Conservation (phyloP, 2,113 vertebrate species). For the Sminthopsis crassicaudata region DNA sequence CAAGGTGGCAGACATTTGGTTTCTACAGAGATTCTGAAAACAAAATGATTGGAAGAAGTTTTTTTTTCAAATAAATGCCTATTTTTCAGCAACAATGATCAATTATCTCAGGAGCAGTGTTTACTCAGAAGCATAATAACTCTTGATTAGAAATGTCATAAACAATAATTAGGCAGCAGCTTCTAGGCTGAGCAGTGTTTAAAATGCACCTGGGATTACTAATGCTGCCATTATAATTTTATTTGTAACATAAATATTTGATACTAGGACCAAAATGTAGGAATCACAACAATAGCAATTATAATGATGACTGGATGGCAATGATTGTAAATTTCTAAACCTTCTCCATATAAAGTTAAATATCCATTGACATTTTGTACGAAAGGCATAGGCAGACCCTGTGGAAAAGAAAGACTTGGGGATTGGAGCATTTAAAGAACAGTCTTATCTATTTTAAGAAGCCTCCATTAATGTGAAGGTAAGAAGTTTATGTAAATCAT, state of each 20-base stretch:
- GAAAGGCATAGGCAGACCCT: not conserved
- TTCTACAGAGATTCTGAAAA: not conserved
- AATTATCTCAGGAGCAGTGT: slow-evolving; percentile 17
- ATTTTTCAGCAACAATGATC: slow-evolving; percentile 16
- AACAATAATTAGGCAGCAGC: slow-evolving; percentile 10
- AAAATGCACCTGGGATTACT: not conserved
- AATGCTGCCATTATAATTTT: slow-evolving; percentile 5
- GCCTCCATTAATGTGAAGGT: not conserved
- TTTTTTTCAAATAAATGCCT: not conserved
- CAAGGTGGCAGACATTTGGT: not conserved
- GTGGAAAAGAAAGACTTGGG: not conserved
- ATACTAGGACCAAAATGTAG: not conserved
- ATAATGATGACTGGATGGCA: not conserved
- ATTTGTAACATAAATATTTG: slow-evolving; percentile 7
- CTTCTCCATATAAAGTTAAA: not conserved
- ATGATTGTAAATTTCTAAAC: not conserved
- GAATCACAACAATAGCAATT: not conserved
- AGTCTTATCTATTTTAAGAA: not conserved
- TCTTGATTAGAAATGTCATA: slow-evolving; percentile 22
- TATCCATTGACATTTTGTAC: not conserved
- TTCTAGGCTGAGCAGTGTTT: not conserved
- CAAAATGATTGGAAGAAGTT: not conserved
- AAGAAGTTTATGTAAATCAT: not conserved
- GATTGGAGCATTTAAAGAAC: not conserved
- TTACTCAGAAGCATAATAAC: slow-evolving; percentile 20